A percentile compares a stretch with the other conserved stretches of the same genome.
phyloP scores from a whole-genome alignment of 2,113 vertebrate genomes.

The Apteryx owenii region DNA sequence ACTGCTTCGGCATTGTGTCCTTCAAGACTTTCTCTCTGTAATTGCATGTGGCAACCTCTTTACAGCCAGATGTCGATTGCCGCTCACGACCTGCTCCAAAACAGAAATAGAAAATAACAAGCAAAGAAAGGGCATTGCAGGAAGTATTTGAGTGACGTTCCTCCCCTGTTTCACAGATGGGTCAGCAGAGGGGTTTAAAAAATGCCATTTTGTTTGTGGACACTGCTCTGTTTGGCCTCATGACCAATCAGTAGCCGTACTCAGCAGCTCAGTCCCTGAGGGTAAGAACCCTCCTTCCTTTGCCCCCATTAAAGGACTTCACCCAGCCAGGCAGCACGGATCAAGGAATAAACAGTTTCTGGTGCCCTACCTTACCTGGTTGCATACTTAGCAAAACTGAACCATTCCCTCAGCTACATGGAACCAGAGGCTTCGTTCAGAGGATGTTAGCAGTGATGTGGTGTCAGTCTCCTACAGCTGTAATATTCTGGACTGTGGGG shows the following conservation, averaged over 20 bases:
- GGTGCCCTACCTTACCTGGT: neutral
- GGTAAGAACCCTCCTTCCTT: neutral
- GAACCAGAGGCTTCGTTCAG: neutral
- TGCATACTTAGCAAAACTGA: neutral
- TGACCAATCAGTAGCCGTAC: neutral
- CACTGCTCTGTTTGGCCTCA: neutral
- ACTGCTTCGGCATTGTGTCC: slow-evolving; percentile 14
- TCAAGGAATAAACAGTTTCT: neutral
- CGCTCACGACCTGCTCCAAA: neutral
- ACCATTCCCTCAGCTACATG: rapidly evolving
- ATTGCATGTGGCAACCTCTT: slow-evolving; percentile 53
- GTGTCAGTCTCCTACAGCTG: neutral
- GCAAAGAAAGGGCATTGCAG: slow-evolving; percentile 32
- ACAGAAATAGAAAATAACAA: neutral
- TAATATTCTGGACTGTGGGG: neutral
- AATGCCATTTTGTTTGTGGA: neutral
- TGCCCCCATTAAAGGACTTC: neutral
- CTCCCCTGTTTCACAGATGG: neutral
- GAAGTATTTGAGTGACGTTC: neutral
- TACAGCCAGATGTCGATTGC: neutral
- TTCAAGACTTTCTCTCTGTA: slow-evolving; percentile 43
- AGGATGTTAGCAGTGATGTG: neutral
- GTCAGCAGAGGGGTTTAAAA: neutral
- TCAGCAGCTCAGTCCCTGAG: neutral
- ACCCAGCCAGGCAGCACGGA: neutral